Percentiles rank a stretch among this genome's conserved stretches.
phyloP scores from a whole-genome alignment of 2,113 vertebrate genomes.

The Pseudois nayaur region DNA sequence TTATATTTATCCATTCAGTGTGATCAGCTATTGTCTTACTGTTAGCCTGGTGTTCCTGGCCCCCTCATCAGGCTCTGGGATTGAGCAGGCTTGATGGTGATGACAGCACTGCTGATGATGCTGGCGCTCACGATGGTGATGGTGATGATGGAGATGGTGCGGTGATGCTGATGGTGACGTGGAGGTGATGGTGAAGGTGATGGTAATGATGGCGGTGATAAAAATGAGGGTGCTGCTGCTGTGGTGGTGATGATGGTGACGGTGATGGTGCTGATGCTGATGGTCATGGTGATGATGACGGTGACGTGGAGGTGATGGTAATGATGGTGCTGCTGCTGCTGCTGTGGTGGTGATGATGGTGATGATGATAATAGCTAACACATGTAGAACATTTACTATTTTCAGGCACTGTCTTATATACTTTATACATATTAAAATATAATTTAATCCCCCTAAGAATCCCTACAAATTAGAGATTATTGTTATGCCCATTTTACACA shows the following conservation, averaged over 20 bases:
- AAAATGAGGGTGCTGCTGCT: rapidly evolving
- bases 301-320: rapidly evolving
- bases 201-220: too few relatives aligned
- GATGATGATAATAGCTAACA: background rate
- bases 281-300: rapidly evolving
- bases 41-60: background rate
- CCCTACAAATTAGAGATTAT: background rate
- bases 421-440: background rate
- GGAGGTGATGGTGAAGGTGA: too few relatives aligned
- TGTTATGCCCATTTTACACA: background rate
- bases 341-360: background rate
- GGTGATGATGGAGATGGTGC: rapidly evolving
- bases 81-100: background rate
- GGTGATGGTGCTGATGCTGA: rapidly evolving
- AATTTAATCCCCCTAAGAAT: background rate
- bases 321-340: background rate
- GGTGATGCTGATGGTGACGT: rapidly evolving
- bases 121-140: rapidly evolving
- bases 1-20: background rate
- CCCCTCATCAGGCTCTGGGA: background rate
- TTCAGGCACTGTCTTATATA: background rate
- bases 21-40: background rate
- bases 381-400: background rate
- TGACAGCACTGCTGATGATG: rapidly evolving
- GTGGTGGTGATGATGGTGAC: rapidly evolving